Percentiles rank a stretch among this genome's conserved stretches.
Evolutionary conservation across 2,797 vertebrate genomes (phyloP).

Genomic region (Poecilia wingei): DNA sequence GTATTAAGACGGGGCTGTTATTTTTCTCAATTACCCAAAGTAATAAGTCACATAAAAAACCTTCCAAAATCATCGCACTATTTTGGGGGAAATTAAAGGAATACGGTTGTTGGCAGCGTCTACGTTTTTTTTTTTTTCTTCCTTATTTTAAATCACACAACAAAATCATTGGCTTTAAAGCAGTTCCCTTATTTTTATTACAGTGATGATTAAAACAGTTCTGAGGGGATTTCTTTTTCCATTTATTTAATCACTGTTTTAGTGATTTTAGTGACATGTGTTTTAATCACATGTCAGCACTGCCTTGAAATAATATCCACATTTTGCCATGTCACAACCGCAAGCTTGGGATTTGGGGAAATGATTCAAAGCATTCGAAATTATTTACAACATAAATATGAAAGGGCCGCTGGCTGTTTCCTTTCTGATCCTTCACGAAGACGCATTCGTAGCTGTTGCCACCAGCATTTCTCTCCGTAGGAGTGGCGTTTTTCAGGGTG

Average conservation of each 20-base stretch:
- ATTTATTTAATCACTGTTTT: not conserved
- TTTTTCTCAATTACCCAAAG: not conserved
- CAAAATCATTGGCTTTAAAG: not conserved
- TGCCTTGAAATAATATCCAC: not conserved
- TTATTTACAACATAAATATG: not conserved
- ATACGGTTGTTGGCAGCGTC: not conserved
- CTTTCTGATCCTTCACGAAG: not conserved
- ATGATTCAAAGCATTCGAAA: not conserved
- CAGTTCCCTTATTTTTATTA: not conserved
- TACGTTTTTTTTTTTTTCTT: not conserved
- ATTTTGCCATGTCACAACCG: not conserved
- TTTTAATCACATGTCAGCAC: not conserved
- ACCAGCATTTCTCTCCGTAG: not conserved
- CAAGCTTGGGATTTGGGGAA: not conserved
- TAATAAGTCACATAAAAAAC: not conserved
- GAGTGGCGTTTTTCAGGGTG: not conserved
- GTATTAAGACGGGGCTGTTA: not conserved
- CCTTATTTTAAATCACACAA: not conserved
- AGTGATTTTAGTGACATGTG: no score
- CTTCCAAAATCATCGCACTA: not conserved
- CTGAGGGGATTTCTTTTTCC: not conserved
- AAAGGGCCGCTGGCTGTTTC: not conserved
- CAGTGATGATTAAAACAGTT: not conserved
- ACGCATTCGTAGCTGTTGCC: not conserved
- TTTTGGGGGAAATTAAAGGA: not conserved